phyloP scores from a whole-genome alignment of 2,888 invertebrate species.

The Deroplatys truncata region DNA sequence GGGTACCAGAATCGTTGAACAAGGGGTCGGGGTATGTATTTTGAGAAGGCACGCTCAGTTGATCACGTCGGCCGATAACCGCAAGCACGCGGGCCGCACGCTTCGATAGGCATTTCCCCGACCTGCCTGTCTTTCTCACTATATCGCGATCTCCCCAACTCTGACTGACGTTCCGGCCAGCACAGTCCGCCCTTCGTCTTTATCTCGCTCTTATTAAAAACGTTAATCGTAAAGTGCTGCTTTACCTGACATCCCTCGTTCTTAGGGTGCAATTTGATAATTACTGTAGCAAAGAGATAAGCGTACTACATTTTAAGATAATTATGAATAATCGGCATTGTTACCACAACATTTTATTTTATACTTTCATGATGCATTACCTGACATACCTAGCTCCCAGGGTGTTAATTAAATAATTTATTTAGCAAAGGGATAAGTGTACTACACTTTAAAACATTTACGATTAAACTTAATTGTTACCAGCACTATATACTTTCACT shows the following conservation, averaged over 20 bases:
- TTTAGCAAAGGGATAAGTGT: too few species aligned
- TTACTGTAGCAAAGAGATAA: background rate
- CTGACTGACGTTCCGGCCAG: background rate
- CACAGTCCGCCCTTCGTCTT: background rate
- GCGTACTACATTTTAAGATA: too few species aligned
- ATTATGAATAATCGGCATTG: too few species aligned
- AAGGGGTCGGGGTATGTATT: background rate
- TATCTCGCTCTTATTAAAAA: background rate
- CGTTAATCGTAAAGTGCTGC: background rate
- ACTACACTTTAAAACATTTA: too few species aligned
- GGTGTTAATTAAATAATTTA: too few species aligned
- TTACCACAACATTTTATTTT: too few species aligned
- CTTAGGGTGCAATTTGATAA: background rate
- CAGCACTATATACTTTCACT: too few species aligned
- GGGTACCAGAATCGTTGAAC: background rate
- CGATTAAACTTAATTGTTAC: too few species aligned
- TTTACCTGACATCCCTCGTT: background rate
- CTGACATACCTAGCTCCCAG: too few species aligned
- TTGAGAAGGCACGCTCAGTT: background rate
- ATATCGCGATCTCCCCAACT: constrained; percentile 9
- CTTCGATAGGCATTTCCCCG: constrained; percentile 15
- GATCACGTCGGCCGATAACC: background rate
- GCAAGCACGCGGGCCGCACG: background rate
- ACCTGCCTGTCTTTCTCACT: constrained; percentile 9
- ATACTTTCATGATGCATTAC: too few species aligned